Percentiles rank a stretch among this genome's conserved stretches.
Evolutionary conservation across 2,113 vertebrate species (phyloP).

Genomic region (Capreolus pygargus): DNA sequence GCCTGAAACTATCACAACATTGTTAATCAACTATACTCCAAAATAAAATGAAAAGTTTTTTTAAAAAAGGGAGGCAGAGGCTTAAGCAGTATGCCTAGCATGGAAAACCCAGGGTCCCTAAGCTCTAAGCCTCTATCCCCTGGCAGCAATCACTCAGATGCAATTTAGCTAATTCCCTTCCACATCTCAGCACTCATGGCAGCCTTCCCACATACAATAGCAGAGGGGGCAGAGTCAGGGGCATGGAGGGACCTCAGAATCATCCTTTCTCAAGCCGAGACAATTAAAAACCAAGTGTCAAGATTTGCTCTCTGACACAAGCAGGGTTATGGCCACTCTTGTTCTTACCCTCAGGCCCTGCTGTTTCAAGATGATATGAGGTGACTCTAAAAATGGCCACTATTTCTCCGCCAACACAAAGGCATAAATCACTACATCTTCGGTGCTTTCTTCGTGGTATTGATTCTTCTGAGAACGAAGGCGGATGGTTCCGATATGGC

Average conservation of each 20-base stretch:
- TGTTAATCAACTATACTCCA: background rate
- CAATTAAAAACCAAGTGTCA: background rate
- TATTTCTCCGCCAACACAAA: constrained; percentile 70
- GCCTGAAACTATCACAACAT: background rate
- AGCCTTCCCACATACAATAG: background rate
- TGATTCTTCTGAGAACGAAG: constrained; percentile 80
- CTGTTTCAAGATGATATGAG: constrained; percentile 71
- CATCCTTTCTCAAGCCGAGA: constrained; percentile 26
- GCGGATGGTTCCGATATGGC: constrained; percentile 82
- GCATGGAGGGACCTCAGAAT: background rate
- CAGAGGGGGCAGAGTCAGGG: constrained; percentile 31
- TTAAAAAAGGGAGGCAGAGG: background rate
- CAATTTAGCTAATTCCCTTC: constrained; percentile 45
- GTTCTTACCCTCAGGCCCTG: constrained; percentile 49
- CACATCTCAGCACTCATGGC: background rate
- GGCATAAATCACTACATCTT: constrained; percentile 80
- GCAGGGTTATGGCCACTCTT: background rate
- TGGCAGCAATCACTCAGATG: background rate
- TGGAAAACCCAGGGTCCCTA: background rate
- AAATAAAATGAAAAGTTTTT: background rate
- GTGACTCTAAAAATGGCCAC: constrained; percentile 72
- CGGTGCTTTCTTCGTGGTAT: constrained; percentile 75
- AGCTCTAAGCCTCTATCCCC: background rate
- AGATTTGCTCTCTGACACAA: background rate
- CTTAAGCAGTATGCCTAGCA: background rate